Evolutionary conservation across 35 echinoderm and acorn worm genomes (phyloP).

Genomic region (Diadema setosum): DNA sequence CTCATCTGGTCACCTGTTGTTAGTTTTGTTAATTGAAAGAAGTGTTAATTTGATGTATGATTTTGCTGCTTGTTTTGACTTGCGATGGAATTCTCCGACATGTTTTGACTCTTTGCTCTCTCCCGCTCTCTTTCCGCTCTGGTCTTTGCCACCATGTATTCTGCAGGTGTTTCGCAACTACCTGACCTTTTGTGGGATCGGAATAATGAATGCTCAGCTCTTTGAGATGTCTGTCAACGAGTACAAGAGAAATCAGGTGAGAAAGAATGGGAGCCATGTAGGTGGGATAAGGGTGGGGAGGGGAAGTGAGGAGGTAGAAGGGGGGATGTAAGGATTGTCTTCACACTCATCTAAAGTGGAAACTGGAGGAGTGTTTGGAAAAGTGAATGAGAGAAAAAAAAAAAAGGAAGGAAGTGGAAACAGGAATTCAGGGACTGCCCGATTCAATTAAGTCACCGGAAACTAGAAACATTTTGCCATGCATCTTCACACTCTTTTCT

Average conservation of each 20-base stretch:
- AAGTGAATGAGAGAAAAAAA: too few species aligned
- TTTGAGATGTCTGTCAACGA: slow-evolving; percentile 99
- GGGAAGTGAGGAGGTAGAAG: neutral
- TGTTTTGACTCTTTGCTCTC: too few species aligned
- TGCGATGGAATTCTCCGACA: too few species aligned
- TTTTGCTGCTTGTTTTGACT: too few species aligned
- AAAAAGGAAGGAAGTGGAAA: neutral
- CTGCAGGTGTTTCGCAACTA: slow-evolving; percentile 95
- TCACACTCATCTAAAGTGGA: neutral
- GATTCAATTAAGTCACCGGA: too few species aligned
- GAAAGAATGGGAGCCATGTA: too few species aligned
- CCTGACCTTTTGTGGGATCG: slow-evolving; percentile 97
- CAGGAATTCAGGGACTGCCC: neutral
- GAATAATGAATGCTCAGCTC: slow-evolving; percentile 98
- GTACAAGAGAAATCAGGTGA: slow-evolving; percentile 99
- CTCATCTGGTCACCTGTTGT: too few species aligned
- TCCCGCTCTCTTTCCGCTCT: neutral
- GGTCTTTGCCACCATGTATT: slow-evolving; percentile 1
- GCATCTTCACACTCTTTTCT: too few species aligned
- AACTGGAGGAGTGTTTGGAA: too few species aligned
- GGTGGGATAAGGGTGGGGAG: neutral
- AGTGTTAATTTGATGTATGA: too few species aligned
- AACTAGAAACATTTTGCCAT: too few species aligned
- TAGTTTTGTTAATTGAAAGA: too few species aligned
- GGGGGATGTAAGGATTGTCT: neutral